A percentile compares a stretch with the other conserved stretches of the same genome.
Conservation (phyloP, 1,140 invertebrate genomes). For the Drosophila setifemur region DNA sequence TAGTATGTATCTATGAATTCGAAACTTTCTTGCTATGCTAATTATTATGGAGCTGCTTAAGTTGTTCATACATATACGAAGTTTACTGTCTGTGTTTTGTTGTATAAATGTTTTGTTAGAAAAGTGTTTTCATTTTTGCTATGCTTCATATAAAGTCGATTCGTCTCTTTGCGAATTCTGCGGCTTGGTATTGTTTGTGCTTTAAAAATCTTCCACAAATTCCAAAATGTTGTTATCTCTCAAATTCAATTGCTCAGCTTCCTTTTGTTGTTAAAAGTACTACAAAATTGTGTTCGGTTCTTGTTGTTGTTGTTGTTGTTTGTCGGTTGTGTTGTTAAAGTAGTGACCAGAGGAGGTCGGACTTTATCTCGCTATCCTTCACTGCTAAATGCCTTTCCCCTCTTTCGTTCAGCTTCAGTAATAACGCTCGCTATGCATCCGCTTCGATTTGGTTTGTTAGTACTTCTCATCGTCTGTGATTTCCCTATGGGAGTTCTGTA, state of each 20-base stretch:
- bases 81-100: conserved; percentile 32
- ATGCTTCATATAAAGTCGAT: conserved; percentile 56
- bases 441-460: conserved; percentile 76
- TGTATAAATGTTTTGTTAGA: conserved; percentile 57
- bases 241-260: conserved; percentile 60
- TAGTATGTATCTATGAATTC: conserved; percentile 48
- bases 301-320: conserved; percentile 9
- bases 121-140: conserved; percentile 45
- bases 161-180: conserved; percentile 4
- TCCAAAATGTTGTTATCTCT: conserved; percentile 35
- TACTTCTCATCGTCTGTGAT: conserved; percentile 81
- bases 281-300: conserved; percentile 62
- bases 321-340: conserved; percentile 29
- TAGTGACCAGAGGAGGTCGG: conserved; percentile 27
- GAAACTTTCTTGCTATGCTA: conserved; percentile 49
- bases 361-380: conserved; percentile 8
- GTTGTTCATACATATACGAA: conserved; percentile 17
- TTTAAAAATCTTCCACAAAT: conserved; percentile 35
- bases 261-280: conserved; percentile 58
- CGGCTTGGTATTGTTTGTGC: conserved; percentile 18
- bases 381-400: conserved; percentile 43
- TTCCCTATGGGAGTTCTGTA: conserved; percentile 82
- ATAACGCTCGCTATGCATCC: conserved; percentile 60
- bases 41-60: conserved; percentile 44
- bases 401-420: conserved; percentile 36